Conservation (phyloP, 2,888 invertebrate species). For the Pheosia tremula region DNA sequence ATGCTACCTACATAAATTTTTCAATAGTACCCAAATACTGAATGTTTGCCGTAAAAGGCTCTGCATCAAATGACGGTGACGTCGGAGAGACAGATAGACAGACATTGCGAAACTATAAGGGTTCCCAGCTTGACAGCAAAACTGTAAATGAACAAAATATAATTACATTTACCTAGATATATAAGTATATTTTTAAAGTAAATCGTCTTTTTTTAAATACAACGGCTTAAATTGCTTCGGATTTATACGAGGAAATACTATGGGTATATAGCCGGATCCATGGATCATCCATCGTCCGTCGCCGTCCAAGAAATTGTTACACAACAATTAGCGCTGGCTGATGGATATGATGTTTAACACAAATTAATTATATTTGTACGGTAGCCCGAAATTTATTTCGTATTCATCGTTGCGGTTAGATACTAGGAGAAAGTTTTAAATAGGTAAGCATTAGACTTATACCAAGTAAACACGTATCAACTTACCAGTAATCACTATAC, state of each 20-base stretch:
- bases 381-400: slow-evolving; percentile 28
- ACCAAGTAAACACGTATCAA: too few relatives aligned
- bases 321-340: slow-evolving; percentile 48
- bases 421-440: slow-evolving; percentile 3
- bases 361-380: slow-evolving; percentile 41
- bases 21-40: too few relatives aligned
- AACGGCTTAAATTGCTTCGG: neutral
- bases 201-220: neutral
- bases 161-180: neutral
- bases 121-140: too few relatives aligned
- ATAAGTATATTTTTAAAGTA: neutral
- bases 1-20: too few relatives aligned
- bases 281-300: slow-evolving; percentile 35
- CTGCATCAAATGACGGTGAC: too few relatives aligned
- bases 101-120: too few relatives aligned
- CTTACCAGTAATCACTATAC: too few relatives aligned
- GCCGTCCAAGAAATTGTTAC: slow-evolving; percentile 41
- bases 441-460: neutral
- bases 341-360: slow-evolving; percentile 46
- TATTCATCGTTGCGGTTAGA: slow-evolving; percentile 22
- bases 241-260: slow-evolving; percentile 3
- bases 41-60: too few relatives aligned
- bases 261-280: slow-evolving; percentile 30
- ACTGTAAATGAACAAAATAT: neutral
- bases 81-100: too few relatives aligned